Evolutionary conservation across 2,888 invertebrate genomes (phyloP).

Genomic region (Nezara viridula): DNA sequence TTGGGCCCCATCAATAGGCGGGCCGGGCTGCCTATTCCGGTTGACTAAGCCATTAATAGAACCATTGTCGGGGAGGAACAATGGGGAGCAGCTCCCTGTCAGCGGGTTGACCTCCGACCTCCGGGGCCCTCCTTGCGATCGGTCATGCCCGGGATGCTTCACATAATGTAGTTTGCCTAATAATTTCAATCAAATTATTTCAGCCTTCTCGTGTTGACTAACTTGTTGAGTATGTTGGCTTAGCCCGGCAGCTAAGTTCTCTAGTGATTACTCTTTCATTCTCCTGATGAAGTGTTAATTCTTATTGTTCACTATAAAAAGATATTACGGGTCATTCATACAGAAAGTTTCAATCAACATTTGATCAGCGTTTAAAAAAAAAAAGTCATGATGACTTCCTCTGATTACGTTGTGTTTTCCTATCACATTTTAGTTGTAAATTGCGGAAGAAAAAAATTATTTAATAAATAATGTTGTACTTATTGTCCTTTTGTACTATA

Average conservation of each 20-base stretch:
- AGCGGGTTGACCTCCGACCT: background rate
- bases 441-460: no score
- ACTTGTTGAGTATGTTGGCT: background rate
- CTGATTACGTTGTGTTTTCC: no score
- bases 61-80: constrained; percentile 20
- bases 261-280: background rate
- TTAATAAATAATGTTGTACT: no score
- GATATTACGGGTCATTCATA: no score
- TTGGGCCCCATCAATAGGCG: background rate
- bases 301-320: background rate
- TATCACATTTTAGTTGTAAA: no score
- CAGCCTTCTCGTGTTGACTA: background rate
- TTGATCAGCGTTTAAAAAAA: no score
- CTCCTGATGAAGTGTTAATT: background rate
- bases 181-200: background rate
- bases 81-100: background rate
- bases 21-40: background rate
- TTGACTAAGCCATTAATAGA: constrained; percentile 35
- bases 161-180: background rate
- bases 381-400: no score
- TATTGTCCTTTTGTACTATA: no score
- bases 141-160: background rate
- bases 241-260: background rate
- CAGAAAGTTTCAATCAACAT: no score
- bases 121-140: background rate